phyloP scores from a whole-genome alignment of 1,140 invertebrate species.

The Lordiphosa clarofinis region DNA sequence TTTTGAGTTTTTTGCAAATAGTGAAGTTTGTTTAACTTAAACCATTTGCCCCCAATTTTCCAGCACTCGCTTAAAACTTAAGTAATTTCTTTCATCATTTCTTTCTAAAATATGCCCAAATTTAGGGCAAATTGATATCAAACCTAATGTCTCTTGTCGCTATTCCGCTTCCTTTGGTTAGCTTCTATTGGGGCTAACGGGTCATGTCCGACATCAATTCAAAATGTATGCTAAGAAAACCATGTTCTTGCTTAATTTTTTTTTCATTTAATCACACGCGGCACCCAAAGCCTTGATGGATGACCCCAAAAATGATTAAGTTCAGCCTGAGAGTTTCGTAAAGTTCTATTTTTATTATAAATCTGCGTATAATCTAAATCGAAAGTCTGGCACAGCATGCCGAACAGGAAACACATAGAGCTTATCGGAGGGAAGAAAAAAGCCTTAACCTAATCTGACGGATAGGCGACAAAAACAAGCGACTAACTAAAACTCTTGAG shows the following conservation, averaged over 20 bases:
- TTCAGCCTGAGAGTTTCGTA: slow-evolving; percentile 44
- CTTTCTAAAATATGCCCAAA: no score
- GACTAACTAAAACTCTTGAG: slow-evolving; percentile 37
- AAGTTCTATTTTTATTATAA: slow-evolving; percentile 51
- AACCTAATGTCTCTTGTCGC: slow-evolving; percentile 2
- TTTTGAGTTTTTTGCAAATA: no score
- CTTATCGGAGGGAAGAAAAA: slow-evolving; percentile 66
- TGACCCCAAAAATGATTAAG: slow-evolving; percentile 34
- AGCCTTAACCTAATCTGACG: slow-evolving; percentile 79
- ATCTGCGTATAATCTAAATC: slow-evolving; percentile 56
- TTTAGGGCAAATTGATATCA: not conserved
- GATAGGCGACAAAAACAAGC: slow-evolving; percentile 51
- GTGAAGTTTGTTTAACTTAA: no score
- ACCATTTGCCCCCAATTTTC: no score
- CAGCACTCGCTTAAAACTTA: no score
- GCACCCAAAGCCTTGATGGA: no score
- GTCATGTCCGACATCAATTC: slow-evolving; percentile 33
- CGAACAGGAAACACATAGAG: slow-evolving; percentile 72
- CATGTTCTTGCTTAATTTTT: slow-evolving; percentile 6
- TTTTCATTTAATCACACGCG: no score
- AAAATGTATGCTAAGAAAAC: slow-evolving; percentile 1
- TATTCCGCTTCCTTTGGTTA: slow-evolving; percentile 18
- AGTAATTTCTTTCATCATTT: no score
- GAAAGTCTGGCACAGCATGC: slow-evolving; percentile 17
- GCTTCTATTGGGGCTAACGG: slow-evolving; percentile 25